Conservation (phyloP, 2,888 invertebrate species). For the Meandrusa payeni region DNA sequence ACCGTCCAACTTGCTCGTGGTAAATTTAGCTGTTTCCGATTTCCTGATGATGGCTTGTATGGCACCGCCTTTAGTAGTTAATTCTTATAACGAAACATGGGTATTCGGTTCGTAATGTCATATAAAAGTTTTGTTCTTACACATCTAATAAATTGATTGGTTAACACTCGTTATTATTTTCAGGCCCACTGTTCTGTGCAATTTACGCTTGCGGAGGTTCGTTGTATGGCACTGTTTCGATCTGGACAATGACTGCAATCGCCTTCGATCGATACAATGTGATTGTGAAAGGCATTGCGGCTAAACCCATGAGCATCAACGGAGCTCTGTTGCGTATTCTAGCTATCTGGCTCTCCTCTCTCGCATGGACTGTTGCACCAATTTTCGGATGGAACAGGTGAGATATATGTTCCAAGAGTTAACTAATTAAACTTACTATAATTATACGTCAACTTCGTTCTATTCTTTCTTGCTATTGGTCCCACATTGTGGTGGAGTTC, state of each 20-base stretch:
- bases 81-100: conserved; percentile 89
- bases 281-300: conserved; percentile 77
- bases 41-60: conserved; percentile 92
- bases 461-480: too few species aligned
- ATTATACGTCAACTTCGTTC: too few species aligned
- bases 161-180: background rate
- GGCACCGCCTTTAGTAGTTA: conserved; percentile 90
- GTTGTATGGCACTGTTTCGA: conserved; percentile 89
- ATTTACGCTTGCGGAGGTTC: conserved; percentile 89
- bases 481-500: too few species aligned
- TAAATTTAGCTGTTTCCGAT: conserved; percentile 94
- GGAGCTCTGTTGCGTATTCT: conserved; percentile 85
- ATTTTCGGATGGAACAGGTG: conserved; percentile 77
- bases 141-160: too few species aligned
- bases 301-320: conserved; percentile 86
- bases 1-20: conserved; percentile 93
- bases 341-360: conserved; percentile 85
- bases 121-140: too few species aligned
- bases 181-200: conserved; percentile 87
- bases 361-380: conserved; percentile 87
- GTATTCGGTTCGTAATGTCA: conserved; percentile 75
- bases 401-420: background rate
- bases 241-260: conserved; percentile 93
- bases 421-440: background rate
- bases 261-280: conserved; percentile 18